phyloP scores from a whole-genome alignment of 2,113 vertebrate genomes.

The Gulo gulo region DNA sequence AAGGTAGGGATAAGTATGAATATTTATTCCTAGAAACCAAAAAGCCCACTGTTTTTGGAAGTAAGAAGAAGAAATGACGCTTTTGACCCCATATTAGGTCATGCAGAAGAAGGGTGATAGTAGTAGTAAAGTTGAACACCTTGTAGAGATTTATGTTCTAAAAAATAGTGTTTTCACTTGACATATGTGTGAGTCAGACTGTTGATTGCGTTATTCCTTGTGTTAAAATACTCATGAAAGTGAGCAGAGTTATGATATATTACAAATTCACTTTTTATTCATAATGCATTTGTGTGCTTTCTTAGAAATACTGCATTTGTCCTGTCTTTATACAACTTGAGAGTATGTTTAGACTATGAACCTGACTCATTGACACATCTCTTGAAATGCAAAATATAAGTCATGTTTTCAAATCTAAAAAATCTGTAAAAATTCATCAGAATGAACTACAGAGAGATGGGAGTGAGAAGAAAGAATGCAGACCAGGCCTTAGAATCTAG shows the following conservation, averaged over 20 bases:
- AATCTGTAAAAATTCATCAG: not conserved
- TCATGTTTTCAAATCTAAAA: slow-evolving; percentile 15
- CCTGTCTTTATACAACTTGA: not conserved
- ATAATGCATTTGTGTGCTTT: not conserved
- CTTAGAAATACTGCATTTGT: not conserved
- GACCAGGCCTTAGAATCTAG: not conserved
- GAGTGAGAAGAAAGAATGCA: not conserved
- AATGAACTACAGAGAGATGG: not conserved
- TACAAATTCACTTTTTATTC: slow-evolving; percentile 20
- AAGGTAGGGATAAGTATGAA: not conserved
- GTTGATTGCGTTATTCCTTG: not conserved
- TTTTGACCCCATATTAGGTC: not conserved
- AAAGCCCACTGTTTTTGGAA: not conserved
- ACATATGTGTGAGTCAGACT: not conserved
- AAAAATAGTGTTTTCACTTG: not conserved
- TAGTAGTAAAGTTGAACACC: not conserved
- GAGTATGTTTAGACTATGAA: not conserved
- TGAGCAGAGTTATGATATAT: not conserved
- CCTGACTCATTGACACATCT: not conserved
- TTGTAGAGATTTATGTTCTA: not conserved
- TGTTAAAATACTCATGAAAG: not conserved
- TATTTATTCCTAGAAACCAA: slow-evolving; percentile 30
- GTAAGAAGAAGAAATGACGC: not conserved
- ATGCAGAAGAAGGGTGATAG: not conserved
- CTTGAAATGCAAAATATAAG: not conserved